These are phyloP conservation scores for Gila robusta DNA, from an alignment of 2,797 vertebrate species.

Conservation along the genomic window DNA sequence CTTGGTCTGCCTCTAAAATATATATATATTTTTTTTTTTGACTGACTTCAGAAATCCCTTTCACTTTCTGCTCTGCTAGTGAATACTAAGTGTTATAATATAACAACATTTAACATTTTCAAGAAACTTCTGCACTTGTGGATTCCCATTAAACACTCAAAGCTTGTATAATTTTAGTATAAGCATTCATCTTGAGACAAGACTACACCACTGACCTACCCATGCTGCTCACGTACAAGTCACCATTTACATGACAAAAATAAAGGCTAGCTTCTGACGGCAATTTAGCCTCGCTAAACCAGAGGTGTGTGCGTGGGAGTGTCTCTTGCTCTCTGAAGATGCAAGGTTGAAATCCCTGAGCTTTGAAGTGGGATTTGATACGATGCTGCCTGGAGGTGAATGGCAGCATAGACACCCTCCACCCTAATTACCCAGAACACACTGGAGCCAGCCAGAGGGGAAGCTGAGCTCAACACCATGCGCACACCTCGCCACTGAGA, in stretches of 20 bases:
- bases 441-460: conserved; percentile 49
- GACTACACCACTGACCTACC: conserved; percentile 4
- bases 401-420: conserved; percentile 53
- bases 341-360: conserved; percentile 65
- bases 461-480: conserved; percentile 37
- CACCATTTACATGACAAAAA: conserved; percentile 37
- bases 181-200: not conserved
- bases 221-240: conserved; percentile 11
- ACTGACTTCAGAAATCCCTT: not conserved
- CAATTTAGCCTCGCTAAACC: conserved; percentile 35
- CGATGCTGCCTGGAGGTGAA: conserved; percentile 69
- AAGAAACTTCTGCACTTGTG: not conserved
- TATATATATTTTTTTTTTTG: not conserved
- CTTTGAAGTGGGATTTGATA: conserved; percentile 81
- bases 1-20: not conserved
- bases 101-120: not conserved
- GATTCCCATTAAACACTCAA: not conserved
- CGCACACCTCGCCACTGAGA: conserved; percentile 31
- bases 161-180: not conserved
- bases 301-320: conserved; percentile 42
- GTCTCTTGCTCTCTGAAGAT: conserved; percentile 52
- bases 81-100: not conserved
- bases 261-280: conserved; percentile 22
- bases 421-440: conserved; percentile 64
- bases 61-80: not conserved